Evolutionary conservation across 37 sponge, comb jelly and placozoan genomes (phyloP).

Genomic region (Chondrosia reniformis): DNA sequence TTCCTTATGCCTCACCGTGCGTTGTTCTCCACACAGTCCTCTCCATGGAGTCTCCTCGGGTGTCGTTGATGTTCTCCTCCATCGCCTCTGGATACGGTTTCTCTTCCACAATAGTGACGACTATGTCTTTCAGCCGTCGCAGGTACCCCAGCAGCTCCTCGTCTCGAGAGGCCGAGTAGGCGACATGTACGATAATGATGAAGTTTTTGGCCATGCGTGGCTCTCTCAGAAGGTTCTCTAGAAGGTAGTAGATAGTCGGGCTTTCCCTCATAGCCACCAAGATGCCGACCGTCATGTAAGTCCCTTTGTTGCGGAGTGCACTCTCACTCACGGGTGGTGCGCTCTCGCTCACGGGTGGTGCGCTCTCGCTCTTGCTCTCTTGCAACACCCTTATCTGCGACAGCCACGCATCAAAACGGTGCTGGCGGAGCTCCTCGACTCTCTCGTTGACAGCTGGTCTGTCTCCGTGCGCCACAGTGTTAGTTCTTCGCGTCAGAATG

Average conservation of each 20-base stretch:
- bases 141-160: neutral
- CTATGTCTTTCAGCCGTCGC: neutral
- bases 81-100: slow-evolving; percentile 10
- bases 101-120: neutral
- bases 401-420: too few species aligned
- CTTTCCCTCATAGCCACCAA: slow-evolving; percentile 14
- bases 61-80: slow-evolving; percentile 16
- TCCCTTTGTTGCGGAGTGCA: neutral
- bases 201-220: neutral
- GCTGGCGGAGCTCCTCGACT: neutral
- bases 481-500: neutral
- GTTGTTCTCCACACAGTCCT: slow-evolving; percentile 32
- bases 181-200: slow-evolving; percentile 10
- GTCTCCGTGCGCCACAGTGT: neutral
- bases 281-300: slow-evolving; percentile 23
- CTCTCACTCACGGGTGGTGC: neutral
- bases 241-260: slow-evolving; percentile 16
- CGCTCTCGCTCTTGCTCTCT: neutral
- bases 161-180: neutral
- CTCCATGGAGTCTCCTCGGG: slow-evolving; percentile 27
- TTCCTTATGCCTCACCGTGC: slow-evolving; percentile 25
- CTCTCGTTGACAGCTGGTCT: neutral
- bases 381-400: neutral
- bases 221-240: neutral
- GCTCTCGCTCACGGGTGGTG: neutral